Evolutionary conservation across 2,113 vertebrate species (phyloP).

Genomic region (Eolophus roseicapilla): DNA sequence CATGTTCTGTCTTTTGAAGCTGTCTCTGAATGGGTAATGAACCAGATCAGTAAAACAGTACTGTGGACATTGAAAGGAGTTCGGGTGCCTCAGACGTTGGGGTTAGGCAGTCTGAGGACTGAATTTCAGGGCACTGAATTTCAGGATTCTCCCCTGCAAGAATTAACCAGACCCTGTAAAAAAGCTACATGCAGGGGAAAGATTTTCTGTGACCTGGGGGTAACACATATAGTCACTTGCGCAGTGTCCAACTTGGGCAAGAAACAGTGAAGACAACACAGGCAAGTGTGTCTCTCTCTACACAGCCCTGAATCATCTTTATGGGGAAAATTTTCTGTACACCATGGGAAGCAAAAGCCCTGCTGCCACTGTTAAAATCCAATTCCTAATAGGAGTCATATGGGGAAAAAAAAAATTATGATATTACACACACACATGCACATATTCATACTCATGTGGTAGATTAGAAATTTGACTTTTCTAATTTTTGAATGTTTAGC

Average conservation of each 20-base stretch:
- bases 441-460: neutral
- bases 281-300: neutral
- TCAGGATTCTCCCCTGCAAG: neutral
- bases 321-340: neutral
- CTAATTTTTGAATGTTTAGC: neutral
- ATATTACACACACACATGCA: neutral
- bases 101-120: neutral
- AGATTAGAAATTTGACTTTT: neutral
- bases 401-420: neutral
- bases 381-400: neutral
- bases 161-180: neutral
- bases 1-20: neutral
- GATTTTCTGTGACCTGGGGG: neutral
- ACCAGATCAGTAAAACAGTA: neutral
- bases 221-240: neutral
- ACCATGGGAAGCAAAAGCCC: neutral
- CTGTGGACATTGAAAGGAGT: neutral
- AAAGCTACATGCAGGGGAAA: neutral
- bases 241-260: neutral
- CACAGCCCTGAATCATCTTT: neutral
- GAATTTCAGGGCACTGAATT: neutral
- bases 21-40: neutral
- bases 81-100: rapidly evolving
- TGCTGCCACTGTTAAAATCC: neutral
- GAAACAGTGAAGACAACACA: neutral